phyloP scores from a whole-genome alignment of 2,888 invertebrate genomes.

The Acleris emargana region DNA sequence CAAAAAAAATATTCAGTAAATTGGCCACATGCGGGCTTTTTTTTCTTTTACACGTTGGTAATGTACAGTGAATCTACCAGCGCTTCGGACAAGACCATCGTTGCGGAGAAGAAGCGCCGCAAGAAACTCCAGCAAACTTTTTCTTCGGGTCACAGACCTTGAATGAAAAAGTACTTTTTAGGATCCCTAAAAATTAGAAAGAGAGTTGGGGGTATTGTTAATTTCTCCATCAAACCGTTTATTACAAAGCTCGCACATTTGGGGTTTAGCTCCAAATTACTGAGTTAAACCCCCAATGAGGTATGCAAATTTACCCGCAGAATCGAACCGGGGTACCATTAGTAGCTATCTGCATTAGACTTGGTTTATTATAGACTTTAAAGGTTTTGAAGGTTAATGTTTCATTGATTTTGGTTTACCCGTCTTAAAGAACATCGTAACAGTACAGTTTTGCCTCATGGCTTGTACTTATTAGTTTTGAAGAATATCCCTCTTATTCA shows the following conservation, averaged over 20 bases:
- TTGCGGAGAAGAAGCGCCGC: too few relatives aligned
- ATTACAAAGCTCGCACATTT: constrained; percentile 40
- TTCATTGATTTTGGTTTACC: constrained; percentile 45
- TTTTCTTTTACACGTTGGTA: too few relatives aligned
- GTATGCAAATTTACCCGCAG: constrained; percentile 71
- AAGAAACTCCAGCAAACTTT: too few relatives aligned
- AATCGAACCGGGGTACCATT: constrained; percentile 62
- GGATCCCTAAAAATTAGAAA: constrained; percentile 11
- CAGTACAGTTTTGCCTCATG: too few relatives aligned
- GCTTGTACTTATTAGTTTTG: too few relatives aligned
- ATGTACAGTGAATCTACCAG: too few relatives aligned
- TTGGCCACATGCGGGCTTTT: too few relatives aligned
- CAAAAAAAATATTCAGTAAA: too few relatives aligned
- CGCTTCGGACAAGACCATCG: too few relatives aligned
- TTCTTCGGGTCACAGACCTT: neutral
- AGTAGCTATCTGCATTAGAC: constrained; percentile 62
- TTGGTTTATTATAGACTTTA: constrained; percentile 65
- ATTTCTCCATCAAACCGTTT: constrained; percentile 52
- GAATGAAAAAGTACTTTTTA: constrained; percentile 3
- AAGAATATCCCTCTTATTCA: too few relatives aligned
- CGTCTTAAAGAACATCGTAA: neutral
- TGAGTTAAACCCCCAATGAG: constrained; percentile 72
- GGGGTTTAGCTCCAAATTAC: constrained; percentile 52
- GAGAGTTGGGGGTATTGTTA: constrained; percentile 58
- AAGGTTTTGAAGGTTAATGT: constrained; percentile 48